These are phyloP conservation scores for Petrocephalus zakoni DNA, from an alignment of 2,113 vertebrate species.

Conservation along the genomic window DNA sequence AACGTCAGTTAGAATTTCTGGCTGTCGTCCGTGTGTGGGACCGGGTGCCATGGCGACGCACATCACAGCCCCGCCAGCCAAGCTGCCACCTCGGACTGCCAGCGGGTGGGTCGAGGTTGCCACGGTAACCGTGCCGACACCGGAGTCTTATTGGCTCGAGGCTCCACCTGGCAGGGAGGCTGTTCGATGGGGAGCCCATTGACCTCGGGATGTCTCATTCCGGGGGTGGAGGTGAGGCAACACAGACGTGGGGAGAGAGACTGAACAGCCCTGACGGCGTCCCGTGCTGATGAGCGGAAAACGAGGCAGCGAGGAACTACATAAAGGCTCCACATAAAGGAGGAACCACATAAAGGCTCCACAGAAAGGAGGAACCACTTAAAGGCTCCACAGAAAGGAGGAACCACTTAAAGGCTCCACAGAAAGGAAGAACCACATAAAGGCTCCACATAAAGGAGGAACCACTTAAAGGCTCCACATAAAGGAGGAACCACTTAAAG, in stretches of 20 bases:
- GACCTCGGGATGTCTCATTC: not conserved
- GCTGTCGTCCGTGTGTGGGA: not conserved
- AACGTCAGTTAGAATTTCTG: not conserved
- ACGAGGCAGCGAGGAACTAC: not conserved
- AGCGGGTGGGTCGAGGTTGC: slow-evolving; percentile 18
- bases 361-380: no score
- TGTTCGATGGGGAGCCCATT: not conserved
- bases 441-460: no score
- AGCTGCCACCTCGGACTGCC: slow-evolving; percentile 14
- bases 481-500: no score
- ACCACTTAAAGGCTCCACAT: no score
- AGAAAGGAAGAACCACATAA: no score
- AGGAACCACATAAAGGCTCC: no score
- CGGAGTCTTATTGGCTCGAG: not conserved
- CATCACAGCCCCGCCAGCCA: not conserved
- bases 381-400: no score
- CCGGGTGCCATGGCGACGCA: not conserved
- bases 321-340: no score
- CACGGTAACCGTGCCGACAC: slow-evolving; percentile 17
- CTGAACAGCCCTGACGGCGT: not conserved
- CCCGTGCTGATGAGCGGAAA: not conserved
- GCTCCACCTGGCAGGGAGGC: not conserved
- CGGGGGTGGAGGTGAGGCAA: not conserved
- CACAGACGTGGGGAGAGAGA: not conserved
- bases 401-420: no score